Conservation (phyloP, 2,888 invertebrate genomes). For the Microdon myrmicae region DNA sequence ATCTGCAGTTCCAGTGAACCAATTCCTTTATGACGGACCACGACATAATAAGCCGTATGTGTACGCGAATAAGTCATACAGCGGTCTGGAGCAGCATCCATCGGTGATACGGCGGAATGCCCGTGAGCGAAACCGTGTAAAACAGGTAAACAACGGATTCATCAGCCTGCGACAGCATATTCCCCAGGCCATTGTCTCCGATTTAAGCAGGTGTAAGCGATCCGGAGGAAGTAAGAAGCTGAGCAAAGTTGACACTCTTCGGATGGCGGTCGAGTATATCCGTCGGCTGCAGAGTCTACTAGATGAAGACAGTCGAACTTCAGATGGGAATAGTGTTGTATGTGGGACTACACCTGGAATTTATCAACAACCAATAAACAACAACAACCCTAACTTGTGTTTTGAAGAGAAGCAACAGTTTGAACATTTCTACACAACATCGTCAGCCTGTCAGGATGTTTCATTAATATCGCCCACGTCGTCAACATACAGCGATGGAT, state of each 20-base stretch:
- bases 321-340: constrained; percentile 47
- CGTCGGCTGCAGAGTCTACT: constrained; percentile 76
- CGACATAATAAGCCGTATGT: constrained; percentile 43
- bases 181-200: constrained; percentile 81
- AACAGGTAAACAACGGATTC: constrained; percentile 94
- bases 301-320: constrained; percentile 69
- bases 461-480: constrained; percentile 58
- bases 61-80: constrained; percentile 75
- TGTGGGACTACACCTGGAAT: constrained; percentile 53
- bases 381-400: constrained; percentile 62
- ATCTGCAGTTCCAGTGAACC: constrained; percentile 28
- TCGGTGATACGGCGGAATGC: constrained; percentile 92
- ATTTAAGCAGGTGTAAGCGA: constrained; percentile 74
- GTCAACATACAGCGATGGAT: constrained; percentile 51
- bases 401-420: constrained; percentile 59
- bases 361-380: constrained; percentile 32
- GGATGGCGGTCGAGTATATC: constrained; percentile 91
- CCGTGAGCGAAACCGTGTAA: constrained; percentile 91
- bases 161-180: constrained; percentile 89
- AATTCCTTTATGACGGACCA: constrained; percentile 32
- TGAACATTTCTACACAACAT: constrained; percentile 32
- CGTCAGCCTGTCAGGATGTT: constrained; percentile 34
- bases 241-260: constrained; percentile 88
- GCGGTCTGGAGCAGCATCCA: constrained; percentile 74
- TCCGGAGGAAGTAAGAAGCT: constrained; percentile 78